Evolutionary conservation across 2,113 vertebrate species (phyloP), one percentile per base, ranked within the genome.

Genomic region (Istiophorus platypterus): DNA sequence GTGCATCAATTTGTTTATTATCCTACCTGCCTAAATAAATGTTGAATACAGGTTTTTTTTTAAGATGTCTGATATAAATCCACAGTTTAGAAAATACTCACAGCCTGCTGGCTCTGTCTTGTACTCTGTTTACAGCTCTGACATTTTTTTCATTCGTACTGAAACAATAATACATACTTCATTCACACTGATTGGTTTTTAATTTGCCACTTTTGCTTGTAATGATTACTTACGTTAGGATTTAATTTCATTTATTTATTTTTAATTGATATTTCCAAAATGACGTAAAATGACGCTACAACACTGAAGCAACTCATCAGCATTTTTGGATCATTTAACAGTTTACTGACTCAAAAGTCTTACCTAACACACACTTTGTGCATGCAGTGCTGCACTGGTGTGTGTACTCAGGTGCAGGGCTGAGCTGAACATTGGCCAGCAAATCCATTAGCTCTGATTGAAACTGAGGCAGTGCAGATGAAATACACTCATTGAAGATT

Each of bases 401-500:
- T 76, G 63, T 82, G 89, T 91, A 85, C 83, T 73, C 37, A 77
- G 85, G 72, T 54, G 69, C 74, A 85, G 61, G 24, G 29, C 59
- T 85, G 85, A 85, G 86, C 91, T 95, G 95, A 96, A 81, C 87
- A 70, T 82, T 81, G 92, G 96, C 96, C 97, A 97, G 87, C 91
- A 89, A 72, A 92, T 94, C 96, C 96, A 97, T 98, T 97, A 97
- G 94, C 85, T 64, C 80, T 96, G 94, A 97, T 95, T 96, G 94
- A 96, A 97, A 94, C 82, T 91, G 85, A 94, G 90, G 85, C 74
- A 77, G 85, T 71, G 72, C 81, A 94, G 92, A 94, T 85, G 62
- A 96, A 94, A 95, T 93, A 91, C 87, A 91, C 94, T 91, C 90
- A 91, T 84, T 88, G 91, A 92, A 94, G 91, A 92, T 91, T 91